These are phyloP conservation scores for Epinephelus fuscoguttatus DNA, from an alignment of 2,113 vertebrate genomes.

Conservation along the genomic window DNA sequence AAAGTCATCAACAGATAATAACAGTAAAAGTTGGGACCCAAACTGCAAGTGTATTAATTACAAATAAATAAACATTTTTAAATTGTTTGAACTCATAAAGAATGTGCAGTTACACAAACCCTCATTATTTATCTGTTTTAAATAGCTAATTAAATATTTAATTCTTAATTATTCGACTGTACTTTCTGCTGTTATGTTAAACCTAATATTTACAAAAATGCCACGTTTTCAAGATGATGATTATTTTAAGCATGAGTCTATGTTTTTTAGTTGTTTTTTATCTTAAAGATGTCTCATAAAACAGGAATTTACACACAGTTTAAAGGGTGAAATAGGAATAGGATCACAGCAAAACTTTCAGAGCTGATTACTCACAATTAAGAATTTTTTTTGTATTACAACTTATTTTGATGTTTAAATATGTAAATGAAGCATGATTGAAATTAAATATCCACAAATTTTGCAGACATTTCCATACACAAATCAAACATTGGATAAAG, in stretches of 20 bases:
- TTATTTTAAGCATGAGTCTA: not conserved
- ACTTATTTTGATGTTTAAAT: too few species aligned
- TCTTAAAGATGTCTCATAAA: not conserved
- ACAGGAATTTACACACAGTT: not conserved
- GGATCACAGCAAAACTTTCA: too few species aligned
- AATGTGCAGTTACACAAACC: not conserved
- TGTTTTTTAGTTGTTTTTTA: not conserved
- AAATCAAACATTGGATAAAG: too few species aligned
- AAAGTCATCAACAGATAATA: too few species aligned
- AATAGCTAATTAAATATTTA: not conserved
- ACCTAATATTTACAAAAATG: not conserved
- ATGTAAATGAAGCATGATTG: too few species aligned
- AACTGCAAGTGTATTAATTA: not conserved
- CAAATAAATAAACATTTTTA: not conserved
- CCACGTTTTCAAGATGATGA: not conserved
- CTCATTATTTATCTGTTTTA: not conserved
- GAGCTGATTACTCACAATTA: too few species aligned
- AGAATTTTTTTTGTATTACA: too few species aligned
- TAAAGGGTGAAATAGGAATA: too few species aligned
- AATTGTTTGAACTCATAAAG: not conserved
- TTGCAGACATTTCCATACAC: too few species aligned
- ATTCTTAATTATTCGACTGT: not conserved
- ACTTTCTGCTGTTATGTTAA: not conserved
- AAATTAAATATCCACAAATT: too few species aligned
- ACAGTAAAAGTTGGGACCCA: not conserved